Conservation (phyloP, 2,797 vertebrate genomes). For the Amblyraja radiata region DNA sequence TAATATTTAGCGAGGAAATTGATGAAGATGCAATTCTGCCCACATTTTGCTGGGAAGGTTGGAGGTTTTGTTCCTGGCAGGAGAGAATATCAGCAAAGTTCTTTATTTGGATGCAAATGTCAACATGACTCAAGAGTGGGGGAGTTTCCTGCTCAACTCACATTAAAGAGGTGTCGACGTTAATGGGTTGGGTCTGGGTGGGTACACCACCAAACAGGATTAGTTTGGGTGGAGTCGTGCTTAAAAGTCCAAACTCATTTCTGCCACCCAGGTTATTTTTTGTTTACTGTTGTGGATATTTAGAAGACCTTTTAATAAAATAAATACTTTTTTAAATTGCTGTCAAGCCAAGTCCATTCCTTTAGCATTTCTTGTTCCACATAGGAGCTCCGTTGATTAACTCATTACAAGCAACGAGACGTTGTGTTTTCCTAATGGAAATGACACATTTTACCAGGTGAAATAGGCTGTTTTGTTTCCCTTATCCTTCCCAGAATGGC, state of each 20-base stretch:
- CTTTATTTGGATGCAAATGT: background rate
- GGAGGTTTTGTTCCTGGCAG: background rate
- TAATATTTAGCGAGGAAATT: background rate
- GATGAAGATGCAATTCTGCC: background rate
- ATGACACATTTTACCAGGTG: background rate
- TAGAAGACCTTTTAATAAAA: too few relatives aligned
- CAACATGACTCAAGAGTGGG: background rate
- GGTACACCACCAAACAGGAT: background rate
- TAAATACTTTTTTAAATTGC: background rate
- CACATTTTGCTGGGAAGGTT: background rate
- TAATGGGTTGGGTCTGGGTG: background rate
- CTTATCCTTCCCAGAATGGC: background rate
- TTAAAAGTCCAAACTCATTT: background rate
- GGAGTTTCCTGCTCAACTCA: background rate
- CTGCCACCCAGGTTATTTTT: background rate
- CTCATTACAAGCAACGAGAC: background rate
- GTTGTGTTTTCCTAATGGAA: background rate
- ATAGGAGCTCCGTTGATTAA: background rate
- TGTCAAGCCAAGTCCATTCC: background rate
- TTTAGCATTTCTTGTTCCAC: background rate
- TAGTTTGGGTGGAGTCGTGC: background rate
- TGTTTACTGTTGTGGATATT: too few relatives aligned
- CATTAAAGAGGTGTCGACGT: background rate
- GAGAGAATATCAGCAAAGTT: background rate
- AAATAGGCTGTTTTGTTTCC: background rate